Evolutionary conservation across 1,140 invertebrate species (phyloP).

Genomic region (Drosophila suzukii): DNA sequence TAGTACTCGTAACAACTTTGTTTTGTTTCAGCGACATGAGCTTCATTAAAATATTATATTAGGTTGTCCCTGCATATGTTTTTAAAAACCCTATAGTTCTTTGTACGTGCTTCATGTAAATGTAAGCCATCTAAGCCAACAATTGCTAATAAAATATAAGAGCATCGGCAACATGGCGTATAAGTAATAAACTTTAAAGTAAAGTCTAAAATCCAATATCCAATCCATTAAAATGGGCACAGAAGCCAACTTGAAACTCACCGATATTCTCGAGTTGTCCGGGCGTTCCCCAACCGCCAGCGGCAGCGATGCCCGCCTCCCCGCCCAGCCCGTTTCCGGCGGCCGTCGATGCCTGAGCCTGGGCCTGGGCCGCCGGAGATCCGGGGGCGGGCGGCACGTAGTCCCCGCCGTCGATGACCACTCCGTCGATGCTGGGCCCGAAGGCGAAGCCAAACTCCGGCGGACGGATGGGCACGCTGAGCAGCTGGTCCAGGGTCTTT

Average conservation of each 20-base stretch:
- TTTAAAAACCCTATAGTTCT: too few relatives aligned
- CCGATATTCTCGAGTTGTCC: conserved; percentile 81
- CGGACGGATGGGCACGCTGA: conserved; percentile 91
- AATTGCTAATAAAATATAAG: too few relatives aligned
- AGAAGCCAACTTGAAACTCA: conserved; percentile 11
- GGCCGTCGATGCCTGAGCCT: conserved; percentile 71
- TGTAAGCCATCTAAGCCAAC: too few relatives aligned
- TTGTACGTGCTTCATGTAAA: too few relatives aligned
- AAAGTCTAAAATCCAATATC: not conserved
- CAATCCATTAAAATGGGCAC: not conserved
- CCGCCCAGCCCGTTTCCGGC: conserved; percentile 72
- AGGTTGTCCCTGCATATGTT: too few relatives aligned
- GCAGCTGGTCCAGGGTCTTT: conserved; percentile 89
- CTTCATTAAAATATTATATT: too few relatives aligned
- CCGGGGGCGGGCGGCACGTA: conserved; percentile 76
- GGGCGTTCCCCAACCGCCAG: conserved; percentile 81
- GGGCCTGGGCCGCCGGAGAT: conserved; percentile 70
- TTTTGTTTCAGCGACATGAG: too few relatives aligned
- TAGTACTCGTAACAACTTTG: too few relatives aligned
- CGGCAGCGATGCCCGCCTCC: conserved; percentile 80
- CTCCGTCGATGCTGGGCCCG: conserved; percentile 95
- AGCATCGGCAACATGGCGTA: not conserved
- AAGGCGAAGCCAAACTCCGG: conserved; percentile 94
- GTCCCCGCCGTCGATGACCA: conserved; percentile 87
- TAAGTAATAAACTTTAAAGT: not conserved